Conservation (phyloP, 2,797 vertebrate species). For the Numenius phaeopus region DNA sequence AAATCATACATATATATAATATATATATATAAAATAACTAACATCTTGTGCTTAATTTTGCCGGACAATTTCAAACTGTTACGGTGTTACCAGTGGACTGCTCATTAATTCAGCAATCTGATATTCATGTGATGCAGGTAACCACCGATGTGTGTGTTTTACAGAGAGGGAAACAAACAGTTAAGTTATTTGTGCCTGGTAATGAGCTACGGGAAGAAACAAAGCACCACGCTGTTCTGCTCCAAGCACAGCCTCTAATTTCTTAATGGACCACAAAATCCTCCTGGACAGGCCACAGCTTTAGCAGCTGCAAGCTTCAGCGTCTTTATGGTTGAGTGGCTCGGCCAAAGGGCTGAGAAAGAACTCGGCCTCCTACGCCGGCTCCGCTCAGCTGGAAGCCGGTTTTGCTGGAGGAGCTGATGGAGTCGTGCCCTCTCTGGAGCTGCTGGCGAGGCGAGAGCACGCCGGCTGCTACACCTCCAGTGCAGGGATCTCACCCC, state of each 20-base stretch:
- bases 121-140: neutral
- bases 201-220: neutral
- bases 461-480: neutral
- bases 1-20: neutral
- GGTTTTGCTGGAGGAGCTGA: neutral
- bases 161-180: neutral
- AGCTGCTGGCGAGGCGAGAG: neutral
- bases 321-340: neutral
- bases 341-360: neutral
- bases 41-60: neutral
- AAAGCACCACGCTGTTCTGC: neutral
- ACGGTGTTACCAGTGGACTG: neutral
- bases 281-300: neutral
- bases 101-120: neutral
- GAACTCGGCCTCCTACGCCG: neutral
- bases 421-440: neutral
- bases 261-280: slow-evolving; percentile 37
- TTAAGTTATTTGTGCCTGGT: neutral
- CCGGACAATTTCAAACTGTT: neutral
- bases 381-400: neutral
- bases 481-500: neutral
- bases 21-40: neutral
- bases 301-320: neutral
- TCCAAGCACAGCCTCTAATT: neutral
- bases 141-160: neutral